These are phyloP conservation scores for Orthosia cruda DNA, from an alignment of 2,888 invertebrate genomes.

Conservation along the genomic window DNA sequence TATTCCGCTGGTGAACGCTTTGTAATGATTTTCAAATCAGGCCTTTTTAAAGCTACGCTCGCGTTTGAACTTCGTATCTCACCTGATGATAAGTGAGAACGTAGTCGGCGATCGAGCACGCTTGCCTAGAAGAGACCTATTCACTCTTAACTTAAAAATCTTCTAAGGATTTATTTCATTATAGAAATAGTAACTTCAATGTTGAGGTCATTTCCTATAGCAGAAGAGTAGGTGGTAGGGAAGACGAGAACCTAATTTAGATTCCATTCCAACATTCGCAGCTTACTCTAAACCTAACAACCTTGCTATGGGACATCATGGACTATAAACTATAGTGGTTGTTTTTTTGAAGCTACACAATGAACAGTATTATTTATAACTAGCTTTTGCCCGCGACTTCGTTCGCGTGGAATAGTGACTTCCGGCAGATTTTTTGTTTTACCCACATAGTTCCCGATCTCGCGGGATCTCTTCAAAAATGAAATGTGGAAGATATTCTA, in stretches of 20 bases:
- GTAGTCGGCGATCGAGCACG: not conserved
- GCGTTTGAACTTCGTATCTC: not conserved
- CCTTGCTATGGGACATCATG: not conserved
- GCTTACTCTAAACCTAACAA: not conserved
- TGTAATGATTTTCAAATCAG: not conserved
- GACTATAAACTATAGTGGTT: no score
- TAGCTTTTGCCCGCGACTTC: no score
- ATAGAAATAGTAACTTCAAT: not conserved
- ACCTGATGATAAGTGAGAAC: not conserved
- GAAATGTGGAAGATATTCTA: no score
- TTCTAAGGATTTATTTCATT: not conserved
- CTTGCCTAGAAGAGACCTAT: not conserved
- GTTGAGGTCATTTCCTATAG: not conserved
- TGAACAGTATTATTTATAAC: no score
- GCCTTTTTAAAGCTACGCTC: not conserved
- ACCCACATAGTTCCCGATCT: no score
- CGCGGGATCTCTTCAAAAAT: no score
- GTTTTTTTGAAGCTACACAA: no score
- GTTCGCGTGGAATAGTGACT: no score
- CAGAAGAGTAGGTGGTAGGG: no score
- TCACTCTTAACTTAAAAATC: not conserved
- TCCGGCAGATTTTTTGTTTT: no score
- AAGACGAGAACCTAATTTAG: not conserved
- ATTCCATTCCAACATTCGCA: not conserved
- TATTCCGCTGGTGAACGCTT: not conserved